Evolutionary conservation across 2,797 vertebrate genomes (phyloP).

Genomic region (Holocentrus rufus): DNA sequence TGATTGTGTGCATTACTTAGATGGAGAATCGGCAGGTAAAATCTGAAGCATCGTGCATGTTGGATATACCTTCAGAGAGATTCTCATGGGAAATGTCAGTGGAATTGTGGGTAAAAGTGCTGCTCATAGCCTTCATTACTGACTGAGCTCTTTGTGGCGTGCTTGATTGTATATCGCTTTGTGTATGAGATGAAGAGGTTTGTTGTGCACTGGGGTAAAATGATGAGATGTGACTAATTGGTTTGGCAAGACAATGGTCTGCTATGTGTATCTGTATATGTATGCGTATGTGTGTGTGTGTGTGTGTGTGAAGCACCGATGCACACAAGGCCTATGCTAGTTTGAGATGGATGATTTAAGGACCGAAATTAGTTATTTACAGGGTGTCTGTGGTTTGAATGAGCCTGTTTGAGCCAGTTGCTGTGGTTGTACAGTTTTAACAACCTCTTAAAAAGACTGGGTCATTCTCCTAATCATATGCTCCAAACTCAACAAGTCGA

Average conservation of each 20-base stretch:
- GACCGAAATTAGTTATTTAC: not conserved
- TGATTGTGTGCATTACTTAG: not conserved
- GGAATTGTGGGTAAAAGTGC: constrained; percentile 17
- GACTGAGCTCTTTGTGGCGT: constrained; percentile 39
- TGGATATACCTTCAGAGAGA: too few species aligned
- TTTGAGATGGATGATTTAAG: constrained; percentile 9
- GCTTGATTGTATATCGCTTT: constrained; percentile 50
- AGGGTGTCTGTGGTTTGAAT: constrained; percentile 1
- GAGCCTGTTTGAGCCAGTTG: not conserved
- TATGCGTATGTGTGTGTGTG: not conserved
- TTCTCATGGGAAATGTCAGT: too few species aligned
- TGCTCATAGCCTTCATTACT: constrained; percentile 10
- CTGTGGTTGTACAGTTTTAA: constrained; percentile 2
- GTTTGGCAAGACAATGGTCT: constrained; percentile 53
- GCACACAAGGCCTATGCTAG: not conserved
- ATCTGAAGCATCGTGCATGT: not conserved
- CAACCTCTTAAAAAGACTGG: not conserved
- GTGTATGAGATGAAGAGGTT: constrained; percentile 59
- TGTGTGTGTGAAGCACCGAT: not conserved
- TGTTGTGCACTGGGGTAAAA: constrained; percentile 59
- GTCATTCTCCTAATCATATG: not conserved
- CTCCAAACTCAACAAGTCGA: not conserved
- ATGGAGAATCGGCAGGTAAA: not conserved
- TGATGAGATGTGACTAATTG: constrained; percentile 51
- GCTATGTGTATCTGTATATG: constrained; percentile 29